A percentile compares a stretch with the other conserved stretches of the same genome.
Evolutionary conservation across 1,140 invertebrate genomes (phyloP).

Genomic region (Dendroctonus ponderosae): DNA sequence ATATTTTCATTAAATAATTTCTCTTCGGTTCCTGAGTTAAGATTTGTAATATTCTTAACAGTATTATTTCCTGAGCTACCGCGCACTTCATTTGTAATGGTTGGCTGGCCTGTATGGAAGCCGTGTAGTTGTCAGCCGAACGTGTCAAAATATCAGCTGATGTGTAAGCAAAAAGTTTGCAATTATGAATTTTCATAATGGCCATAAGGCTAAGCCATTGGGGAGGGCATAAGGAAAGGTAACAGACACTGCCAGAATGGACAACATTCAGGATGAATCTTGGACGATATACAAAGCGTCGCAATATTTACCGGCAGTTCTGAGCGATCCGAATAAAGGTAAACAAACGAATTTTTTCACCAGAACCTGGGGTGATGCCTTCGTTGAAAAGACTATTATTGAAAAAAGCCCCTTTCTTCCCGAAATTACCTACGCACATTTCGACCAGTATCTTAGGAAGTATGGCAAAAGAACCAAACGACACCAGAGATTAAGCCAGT

Average conservation of each 20-base stretch:
- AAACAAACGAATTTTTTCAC: conserved; percentile 94
- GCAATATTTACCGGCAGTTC: conserved; percentile 93
- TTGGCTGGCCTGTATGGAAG: no score
- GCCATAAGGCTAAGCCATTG: conserved; percentile 4
- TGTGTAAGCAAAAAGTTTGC: neutral
- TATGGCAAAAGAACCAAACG: conserved; percentile 63
- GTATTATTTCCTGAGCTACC: no score
- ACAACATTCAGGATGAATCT: conserved; percentile 51
- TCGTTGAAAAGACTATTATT: conserved; percentile 79
- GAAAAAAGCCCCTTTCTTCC: conserved; percentile 78
- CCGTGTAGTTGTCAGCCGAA: neutral
- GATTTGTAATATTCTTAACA: no score
- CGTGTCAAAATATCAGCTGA: conserved; percentile 28
- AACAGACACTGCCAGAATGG: conserved; percentile 1
- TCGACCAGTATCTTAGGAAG: conserved; percentile 84
- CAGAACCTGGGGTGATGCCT: conserved; percentile 95
- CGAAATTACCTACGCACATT: conserved; percentile 77
- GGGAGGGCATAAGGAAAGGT: conserved; percentile 2
- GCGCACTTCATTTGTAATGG: no score
- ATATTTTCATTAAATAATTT: no score
- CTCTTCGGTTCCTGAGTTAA: no score
- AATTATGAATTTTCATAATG: conserved; percentile 4
- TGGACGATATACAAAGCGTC: conserved; percentile 80
- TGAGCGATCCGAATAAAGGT: conserved; percentile 91
- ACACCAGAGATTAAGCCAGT: conserved; percentile 54